Percentiles rank a stretch among this genome's conserved stretches.
Evolutionary conservation across 2,113 vertebrate genomes (phyloP).

Genomic region (Raja brachyura): DNA sequence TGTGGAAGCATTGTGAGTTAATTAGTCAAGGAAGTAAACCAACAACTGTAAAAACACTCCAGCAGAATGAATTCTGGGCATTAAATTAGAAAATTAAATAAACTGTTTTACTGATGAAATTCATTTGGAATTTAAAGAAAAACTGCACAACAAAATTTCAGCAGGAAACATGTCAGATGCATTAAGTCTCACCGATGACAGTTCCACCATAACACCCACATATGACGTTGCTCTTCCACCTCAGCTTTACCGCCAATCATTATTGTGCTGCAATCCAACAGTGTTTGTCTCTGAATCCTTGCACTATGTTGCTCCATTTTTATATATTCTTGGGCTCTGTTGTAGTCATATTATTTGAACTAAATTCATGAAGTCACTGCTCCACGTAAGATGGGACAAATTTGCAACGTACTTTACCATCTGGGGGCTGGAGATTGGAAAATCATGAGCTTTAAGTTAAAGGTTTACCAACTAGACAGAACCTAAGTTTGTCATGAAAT

Average conservation of each 20-base stretch:
- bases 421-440: neutral
- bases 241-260: neutral
- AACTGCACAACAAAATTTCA: neutral
- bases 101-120: neutral
- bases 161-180: neutral
- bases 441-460: no score
- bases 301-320: neutral
- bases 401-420: neutral
- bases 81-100: constrained; percentile 38
- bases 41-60: constrained; percentile 37
- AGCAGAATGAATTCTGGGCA: constrained; percentile 29
- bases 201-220: constrained; percentile 27
- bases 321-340: neutral
- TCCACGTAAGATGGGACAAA: neutral
- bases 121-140: neutral
- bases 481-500: neutral
- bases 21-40: constrained; percentile 35
- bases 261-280: neutral
- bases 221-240: neutral
- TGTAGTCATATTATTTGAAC: neutral
- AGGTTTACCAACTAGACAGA: no score
- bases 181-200: constrained; percentile 3
- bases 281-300: neutral
- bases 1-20: constrained; percentile 6
- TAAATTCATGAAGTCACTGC: neutral